These are phyloP conservation scores for Lycaena phlaeas DNA, from an alignment of 2,888 invertebrate species.

Conservation along the genomic window DNA sequence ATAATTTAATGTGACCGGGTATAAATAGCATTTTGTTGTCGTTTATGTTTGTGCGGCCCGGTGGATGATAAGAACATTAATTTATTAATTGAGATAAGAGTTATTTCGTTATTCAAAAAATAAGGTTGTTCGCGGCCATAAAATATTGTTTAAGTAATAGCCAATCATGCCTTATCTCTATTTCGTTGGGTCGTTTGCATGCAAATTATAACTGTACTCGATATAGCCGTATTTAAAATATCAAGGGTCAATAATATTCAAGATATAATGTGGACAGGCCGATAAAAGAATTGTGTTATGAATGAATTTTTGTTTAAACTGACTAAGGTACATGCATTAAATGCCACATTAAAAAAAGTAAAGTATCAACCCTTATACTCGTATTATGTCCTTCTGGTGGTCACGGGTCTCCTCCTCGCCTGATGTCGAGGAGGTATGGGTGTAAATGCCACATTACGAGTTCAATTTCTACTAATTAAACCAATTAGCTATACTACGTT, in stretches of 20 bases:
- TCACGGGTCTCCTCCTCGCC: too few species aligned
- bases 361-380: too few species aligned
- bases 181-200: constrained; percentile 31
- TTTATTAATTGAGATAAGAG: constrained; percentile 3
- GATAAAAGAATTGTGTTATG: background rate
- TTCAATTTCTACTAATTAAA: too few species aligned
- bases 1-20: background rate
- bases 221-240: constrained; percentile 20
- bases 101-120: constrained; percentile 2
- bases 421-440: too few species aligned
- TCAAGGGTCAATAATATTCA: background rate
- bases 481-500: too few species aligned
- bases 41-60: background rate
- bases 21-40: background rate
- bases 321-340: background rate
- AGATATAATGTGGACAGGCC: background rate
- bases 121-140: background rate
- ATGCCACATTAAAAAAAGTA: background rate
- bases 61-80: background rate
- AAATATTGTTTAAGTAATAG: constrained; percentile 8
- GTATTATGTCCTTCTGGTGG: too few species aligned
- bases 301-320: background rate
- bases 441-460: too few species aligned
- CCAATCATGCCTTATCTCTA: constrained; percentile 4
- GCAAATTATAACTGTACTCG: constrained; percentile 35